phyloP scores from a whole-genome alignment of 1,140 invertebrate genomes.

The Tetramorium simillimum region DNA sequence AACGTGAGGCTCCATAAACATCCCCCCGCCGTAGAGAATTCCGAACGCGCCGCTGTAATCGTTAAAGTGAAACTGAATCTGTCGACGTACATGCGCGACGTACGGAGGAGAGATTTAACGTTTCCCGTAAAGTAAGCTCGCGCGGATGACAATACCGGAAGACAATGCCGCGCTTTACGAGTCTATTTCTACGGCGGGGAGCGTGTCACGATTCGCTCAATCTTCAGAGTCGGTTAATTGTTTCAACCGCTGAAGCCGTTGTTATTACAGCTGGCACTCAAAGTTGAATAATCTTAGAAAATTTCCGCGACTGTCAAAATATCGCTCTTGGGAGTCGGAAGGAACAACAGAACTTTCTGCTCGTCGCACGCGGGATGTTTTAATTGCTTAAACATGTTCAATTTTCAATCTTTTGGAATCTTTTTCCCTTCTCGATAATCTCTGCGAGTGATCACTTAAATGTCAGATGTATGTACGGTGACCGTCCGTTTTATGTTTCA shows the following conservation, averaged over 20 bases:
- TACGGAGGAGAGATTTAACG: slow-evolving; percentile 47
- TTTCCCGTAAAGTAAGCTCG: slow-evolving; percentile 32
- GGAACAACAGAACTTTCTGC: not conserved
- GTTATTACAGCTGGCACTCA: slow-evolving; percentile 17
- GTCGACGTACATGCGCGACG: slow-evolving; percentile 28
- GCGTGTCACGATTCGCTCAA: slow-evolving; percentile 17
- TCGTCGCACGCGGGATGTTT: not conserved
- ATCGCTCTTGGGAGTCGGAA: not conserved
- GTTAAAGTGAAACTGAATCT: slow-evolving; percentile 66
- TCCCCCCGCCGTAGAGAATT: slow-evolving; percentile 39
- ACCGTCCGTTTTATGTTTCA: too few relatives aligned
- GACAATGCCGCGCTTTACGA: slow-evolving; percentile 13
- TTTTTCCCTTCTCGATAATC: too few relatives aligned
- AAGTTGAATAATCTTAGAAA: slow-evolving; percentile 8
- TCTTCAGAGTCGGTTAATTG: not conserved
- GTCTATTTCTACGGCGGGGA: slow-evolving; percentile 2
- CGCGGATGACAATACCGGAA: slow-evolving; percentile 8
- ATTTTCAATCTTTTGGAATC: not conserved
- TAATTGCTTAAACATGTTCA: slow-evolving; percentile 3
- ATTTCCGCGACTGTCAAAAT: slow-evolving; percentile 2
- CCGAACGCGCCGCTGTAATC: slow-evolving; percentile 48
- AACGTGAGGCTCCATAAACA: slow-evolving; percentile 65
- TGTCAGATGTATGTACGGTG: not conserved
- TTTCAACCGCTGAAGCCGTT: not conserved
- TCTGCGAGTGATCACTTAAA: not conserved